Conservation (phyloP, 2,113 vertebrate species). For the Etheostoma cragini region DNA sequence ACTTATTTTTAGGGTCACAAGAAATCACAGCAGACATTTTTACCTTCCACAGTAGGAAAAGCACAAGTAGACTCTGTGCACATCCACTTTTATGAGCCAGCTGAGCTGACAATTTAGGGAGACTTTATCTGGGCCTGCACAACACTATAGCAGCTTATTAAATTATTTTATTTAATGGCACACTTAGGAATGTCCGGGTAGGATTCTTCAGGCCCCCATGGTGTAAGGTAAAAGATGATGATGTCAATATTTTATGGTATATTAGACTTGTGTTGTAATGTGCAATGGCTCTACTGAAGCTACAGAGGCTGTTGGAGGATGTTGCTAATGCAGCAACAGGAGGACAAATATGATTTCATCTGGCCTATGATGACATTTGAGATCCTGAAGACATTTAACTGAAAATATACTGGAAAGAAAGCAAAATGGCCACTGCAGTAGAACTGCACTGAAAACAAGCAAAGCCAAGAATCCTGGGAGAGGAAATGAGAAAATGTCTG, state of each 20-base stretch:
- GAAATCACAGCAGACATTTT: no score
- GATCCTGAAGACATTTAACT: background rate
- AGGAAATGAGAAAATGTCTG: constrained; percentile 6
- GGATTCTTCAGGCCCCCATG: background rate
- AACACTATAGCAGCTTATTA: background rate
- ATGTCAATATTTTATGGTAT: background rate
- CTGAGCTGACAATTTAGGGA: no score
- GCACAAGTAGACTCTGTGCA: no score
- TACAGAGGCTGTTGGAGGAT: background rate
- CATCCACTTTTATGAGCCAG: no score
- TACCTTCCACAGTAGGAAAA: no score
- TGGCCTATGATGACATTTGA: background rate
- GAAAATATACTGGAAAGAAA: background rate
- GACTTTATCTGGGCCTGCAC: no score
- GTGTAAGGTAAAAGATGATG: background rate
- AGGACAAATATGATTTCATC: background rate
- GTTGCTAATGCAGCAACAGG: background rate
- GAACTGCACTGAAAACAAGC: constrained; percentile 4
- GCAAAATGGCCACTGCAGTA: constrained; percentile 28
- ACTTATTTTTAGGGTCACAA: background rate
- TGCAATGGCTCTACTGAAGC: background rate
- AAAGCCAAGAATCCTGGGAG: constrained; percentile 11
- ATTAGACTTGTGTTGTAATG: background rate
- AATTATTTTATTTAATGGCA: background rate
- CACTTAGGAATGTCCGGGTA: background rate